These are phyloP conservation scores for Drosophila neotestacea DNA, from an alignment of 2,888 invertebrate genomes.

Conservation along the genomic window DNA sequence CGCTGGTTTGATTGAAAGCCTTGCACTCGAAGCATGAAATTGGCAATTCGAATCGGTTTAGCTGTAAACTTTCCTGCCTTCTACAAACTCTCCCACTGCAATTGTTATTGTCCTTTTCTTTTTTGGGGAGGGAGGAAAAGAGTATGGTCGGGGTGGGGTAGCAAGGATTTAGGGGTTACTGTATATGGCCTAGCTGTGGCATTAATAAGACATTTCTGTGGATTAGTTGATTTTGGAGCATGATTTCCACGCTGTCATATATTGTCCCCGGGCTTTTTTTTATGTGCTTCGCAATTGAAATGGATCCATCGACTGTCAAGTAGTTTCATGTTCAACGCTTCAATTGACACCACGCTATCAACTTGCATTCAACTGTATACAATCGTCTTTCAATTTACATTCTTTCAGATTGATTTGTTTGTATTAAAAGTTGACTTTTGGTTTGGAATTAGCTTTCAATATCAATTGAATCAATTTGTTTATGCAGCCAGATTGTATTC, in stretches of 20 bases:
- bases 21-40: constrained; percentile 79
- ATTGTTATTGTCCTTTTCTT: constrained; percentile 34
- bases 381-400: constrained; percentile 19
- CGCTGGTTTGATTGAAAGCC: constrained; percentile 66
- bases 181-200: constrained; percentile 42
- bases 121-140: not conserved
- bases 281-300: constrained; percentile 14
- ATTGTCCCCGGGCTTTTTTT: constrained; percentile 9
- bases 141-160: not conserved
- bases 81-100: constrained; percentile 34
- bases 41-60: constrained; percentile 81
- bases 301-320: constrained; percentile 24
- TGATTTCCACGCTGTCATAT: constrained; percentile 22
- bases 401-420: too few species aligned
- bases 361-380: constrained; percentile 16
- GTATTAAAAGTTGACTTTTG: too few species aligned
- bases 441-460: not conserved
- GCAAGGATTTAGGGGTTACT: constrained; percentile 9
- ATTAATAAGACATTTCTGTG: constrained; percentile 62
- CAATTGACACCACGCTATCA: constrained; percentile 32
- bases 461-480: not conserved
- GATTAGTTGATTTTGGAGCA: constrained; percentile 29
- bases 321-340: not conserved
- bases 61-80: constrained; percentile 70
- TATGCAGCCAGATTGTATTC: too few species aligned